Evolutionary conservation across 1,140 invertebrate genomes (phyloP).

Genomic region (Danaus plexippus): DNA sequence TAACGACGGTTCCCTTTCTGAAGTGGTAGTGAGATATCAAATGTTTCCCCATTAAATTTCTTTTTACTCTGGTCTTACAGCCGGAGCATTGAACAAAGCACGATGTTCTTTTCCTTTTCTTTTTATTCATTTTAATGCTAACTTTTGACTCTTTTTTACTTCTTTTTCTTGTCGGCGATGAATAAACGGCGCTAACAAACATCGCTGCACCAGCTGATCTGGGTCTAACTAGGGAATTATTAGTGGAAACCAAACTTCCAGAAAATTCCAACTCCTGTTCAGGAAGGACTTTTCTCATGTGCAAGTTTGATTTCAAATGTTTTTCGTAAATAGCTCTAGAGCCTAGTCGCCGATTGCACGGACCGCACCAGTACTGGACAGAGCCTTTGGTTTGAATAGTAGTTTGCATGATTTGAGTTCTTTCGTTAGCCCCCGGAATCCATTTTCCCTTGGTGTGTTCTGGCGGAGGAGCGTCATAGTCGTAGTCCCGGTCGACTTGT

Average conservation of each 20-base stretch:
- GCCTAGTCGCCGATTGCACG: slow-evolving; percentile 82
- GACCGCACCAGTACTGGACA: slow-evolving; percentile 83
- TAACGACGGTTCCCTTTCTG: slow-evolving; percentile 74
- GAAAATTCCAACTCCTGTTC: slow-evolving; percentile 77
- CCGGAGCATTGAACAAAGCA: slow-evolving; percentile 77
- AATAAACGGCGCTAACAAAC: no score
- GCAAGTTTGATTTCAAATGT: slow-evolving; percentile 81
- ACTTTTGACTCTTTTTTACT: slow-evolving; percentile 29
- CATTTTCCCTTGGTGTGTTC: slow-evolving; percentile 83
- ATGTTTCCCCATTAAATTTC: slow-evolving; percentile 84
- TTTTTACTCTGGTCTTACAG: slow-evolving; percentile 78
- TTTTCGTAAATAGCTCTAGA: slow-evolving; percentile 82
- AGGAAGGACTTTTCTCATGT: slow-evolving; percentile 78
- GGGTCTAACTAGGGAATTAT: no score
- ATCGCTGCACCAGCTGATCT: no score
- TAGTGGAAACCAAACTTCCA: slow-evolving; percentile 42
- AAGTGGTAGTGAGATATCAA: slow-evolving; percentile 88
- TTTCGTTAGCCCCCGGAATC: slow-evolving; percentile 77
- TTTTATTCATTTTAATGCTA: slow-evolving; percentile 41
- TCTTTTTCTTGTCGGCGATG: slow-evolving; percentile 27
- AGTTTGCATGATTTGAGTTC: slow-evolving; percentile 69
- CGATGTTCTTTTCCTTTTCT: slow-evolving; percentile 73
- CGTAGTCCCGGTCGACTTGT: slow-evolving; percentile 56
- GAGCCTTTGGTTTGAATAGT: slow-evolving; percentile 67
- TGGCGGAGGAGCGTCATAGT: slow-evolving; percentile 74